Conservation (phyloP, 2,113 vertebrate species). For the Cranoglanis bouderius region DNA sequence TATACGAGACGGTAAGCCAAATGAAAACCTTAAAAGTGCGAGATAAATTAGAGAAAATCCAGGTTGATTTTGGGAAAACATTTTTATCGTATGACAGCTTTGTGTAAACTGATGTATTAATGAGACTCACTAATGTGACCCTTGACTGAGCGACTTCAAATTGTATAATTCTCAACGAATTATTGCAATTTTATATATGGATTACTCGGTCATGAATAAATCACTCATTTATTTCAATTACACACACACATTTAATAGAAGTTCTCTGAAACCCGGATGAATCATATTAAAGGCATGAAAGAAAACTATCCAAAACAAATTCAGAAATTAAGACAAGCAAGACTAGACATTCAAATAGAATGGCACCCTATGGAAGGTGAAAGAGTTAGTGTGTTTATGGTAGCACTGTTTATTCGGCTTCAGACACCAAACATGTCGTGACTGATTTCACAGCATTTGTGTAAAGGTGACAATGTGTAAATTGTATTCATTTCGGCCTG, state of each 20-base stretch:
- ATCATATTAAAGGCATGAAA: background rate
- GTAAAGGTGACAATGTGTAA: no score
- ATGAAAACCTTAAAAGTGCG: background rate
- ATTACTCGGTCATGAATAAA: background rate
- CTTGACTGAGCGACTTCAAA: background rate
- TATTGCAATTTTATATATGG: background rate
- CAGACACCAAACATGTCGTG: background rate
- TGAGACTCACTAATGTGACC: background rate
- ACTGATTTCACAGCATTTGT: background rate
- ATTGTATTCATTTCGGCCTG: background rate
- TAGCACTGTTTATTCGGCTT: no score
- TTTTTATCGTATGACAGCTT: background rate
- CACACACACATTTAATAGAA: background rate
- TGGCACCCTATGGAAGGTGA: background rate
- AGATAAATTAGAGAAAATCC: background rate
- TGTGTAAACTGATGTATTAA: background rate
- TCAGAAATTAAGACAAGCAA: background rate
- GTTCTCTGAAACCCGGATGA: background rate
- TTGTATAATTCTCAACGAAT: background rate
- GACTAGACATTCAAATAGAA: background rate
- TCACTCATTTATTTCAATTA: background rate
- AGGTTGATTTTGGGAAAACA: background rate
- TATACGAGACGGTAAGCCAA: background rate
- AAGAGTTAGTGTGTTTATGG: background rate
- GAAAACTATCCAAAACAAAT: background rate